Conservation (phyloP, 2,113 vertebrate genomes). For the Choloepus hoffmanni region DNA sequence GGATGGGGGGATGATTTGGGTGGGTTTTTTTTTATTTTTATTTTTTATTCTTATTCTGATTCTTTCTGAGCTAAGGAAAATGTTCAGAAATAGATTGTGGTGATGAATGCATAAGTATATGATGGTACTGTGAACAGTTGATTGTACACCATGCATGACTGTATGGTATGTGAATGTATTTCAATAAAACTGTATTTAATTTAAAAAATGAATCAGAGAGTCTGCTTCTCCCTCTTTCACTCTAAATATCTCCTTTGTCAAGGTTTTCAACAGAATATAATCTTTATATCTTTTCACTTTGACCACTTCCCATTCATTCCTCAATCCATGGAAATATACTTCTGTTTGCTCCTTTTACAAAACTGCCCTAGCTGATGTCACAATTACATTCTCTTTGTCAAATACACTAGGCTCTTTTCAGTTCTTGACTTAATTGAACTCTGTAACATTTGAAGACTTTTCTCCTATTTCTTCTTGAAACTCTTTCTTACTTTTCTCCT, state of each 20-base stretch:
- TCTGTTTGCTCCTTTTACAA: background rate
- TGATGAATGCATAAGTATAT: no score
- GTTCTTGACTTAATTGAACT: background rate
- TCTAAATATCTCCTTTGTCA: background rate
- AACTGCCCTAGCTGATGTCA: background rate
- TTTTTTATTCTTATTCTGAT: no score
- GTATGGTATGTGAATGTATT: no score
- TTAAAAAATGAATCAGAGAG: background rate
- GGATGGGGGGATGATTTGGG: no score
- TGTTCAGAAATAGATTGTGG: no score
- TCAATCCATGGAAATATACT: background rate
- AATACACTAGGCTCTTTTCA: background rate
- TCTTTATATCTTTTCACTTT: background rate
- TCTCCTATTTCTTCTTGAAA: background rate
- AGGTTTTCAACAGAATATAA: background rate
- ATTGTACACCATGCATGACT: no score
- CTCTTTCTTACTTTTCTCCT: background rate
- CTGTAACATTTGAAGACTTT: background rate
- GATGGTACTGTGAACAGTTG: no score
- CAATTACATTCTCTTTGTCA: background rate
- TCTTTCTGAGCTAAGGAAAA: no score
- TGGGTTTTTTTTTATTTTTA: no score
- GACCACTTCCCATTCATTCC: background rate
- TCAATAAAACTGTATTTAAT: no score
- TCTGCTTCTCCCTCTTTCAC: background rate